Conservation (phyloP, 2,113 vertebrate species). For the Bujurquina vittata region DNA sequence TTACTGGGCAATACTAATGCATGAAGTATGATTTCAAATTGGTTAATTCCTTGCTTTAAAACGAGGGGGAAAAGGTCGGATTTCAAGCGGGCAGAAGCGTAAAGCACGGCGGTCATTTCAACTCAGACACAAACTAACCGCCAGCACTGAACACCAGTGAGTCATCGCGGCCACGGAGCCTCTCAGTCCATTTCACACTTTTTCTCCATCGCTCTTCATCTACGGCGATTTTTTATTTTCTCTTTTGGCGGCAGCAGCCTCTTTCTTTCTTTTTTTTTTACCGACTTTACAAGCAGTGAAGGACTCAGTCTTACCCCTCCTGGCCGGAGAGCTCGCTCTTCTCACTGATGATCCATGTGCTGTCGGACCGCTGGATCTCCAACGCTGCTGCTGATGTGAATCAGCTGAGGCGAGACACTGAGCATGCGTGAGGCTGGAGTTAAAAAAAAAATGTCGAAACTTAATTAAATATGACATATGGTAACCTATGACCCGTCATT, state of each 20-base stretch:
- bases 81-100: neutral
- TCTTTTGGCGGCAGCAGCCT: neutral
- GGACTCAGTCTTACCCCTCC: constrained; percentile 53
- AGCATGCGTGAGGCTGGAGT: constrained; percentile 50
- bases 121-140: neutral
- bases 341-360: constrained; percentile 63
- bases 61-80: neutral
- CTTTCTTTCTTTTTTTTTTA: neutral
- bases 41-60: neutral
- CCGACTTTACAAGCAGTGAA: neutral
- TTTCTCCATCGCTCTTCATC: constrained; percentile 5
- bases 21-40: neutral
- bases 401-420: constrained; percentile 26
- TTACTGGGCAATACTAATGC: neutral
- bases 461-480: neutral
- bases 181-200: constrained; percentile 12
- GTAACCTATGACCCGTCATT: neutral
- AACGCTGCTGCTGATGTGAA: constrained; percentile 38
- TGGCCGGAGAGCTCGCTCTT: constrained; percentile 33
- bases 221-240: neutral
- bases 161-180: constrained; percentile 43
- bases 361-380: constrained; percentile 30
- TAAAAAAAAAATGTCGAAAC: accelerated
- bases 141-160: constrained; percentile 23
- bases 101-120: neutral